Conservation (phyloP, 2,888 invertebrate genomes). For the Stenolophus ochropezus region DNA sequence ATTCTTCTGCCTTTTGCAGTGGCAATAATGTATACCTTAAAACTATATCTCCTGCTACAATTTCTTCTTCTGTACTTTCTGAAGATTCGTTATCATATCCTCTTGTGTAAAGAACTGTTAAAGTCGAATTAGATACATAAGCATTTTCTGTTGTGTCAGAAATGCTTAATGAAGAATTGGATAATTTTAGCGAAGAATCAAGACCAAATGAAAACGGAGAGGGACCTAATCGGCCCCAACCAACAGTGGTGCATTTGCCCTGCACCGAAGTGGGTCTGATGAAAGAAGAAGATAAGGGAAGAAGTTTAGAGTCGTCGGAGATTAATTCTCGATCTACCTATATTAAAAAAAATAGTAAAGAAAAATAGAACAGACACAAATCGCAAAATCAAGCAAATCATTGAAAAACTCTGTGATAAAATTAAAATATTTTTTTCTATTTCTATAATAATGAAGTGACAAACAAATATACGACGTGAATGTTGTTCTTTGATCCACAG, state of each 20-base stretch:
- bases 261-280: neutral
- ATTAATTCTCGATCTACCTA: neutral
- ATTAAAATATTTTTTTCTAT: too few species aligned
- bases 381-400: too few species aligned
- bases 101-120: too few species aligned
- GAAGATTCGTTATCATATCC: too few species aligned
- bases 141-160: neutral
- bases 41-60: neutral
- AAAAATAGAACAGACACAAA: too few species aligned
- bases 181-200: too few species aligned
- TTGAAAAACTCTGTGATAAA: too few species aligned
- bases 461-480: too few species aligned
- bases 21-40: conserved; percentile 18
- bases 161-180: neutral
- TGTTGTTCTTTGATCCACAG: too few species aligned
- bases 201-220: neutral
- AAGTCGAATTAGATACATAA: too few species aligned
- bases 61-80: neutral
- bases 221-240: neutral
- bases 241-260: neutral
- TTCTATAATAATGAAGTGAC: too few species aligned
- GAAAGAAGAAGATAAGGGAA: neutral
- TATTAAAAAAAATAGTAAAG: neutral
- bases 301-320: neutral
- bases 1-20: neutral